Conservation (phyloP, 2,888 invertebrate species). For the Volucella inanis region DNA sequence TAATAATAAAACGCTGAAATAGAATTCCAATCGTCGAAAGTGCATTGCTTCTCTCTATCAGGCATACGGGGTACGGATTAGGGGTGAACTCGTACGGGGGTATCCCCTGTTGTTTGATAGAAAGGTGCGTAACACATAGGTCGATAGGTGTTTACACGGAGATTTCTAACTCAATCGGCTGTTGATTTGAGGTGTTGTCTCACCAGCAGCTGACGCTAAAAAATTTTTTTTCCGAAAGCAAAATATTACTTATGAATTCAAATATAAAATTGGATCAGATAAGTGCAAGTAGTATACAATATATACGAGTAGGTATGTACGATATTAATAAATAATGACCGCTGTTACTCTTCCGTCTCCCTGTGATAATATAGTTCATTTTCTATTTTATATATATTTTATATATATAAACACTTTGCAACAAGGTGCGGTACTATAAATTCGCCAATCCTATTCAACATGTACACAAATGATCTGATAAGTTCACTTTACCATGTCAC, state of each 20-base stretch:
- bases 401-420: too few species aligned
- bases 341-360: too few species aligned
- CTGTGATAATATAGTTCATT: too few species aligned
- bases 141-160: background rate
- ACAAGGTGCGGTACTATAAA: too few species aligned
- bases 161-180: constrained; percentile 21
- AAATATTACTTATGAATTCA: background rate
- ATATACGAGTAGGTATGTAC: too few species aligned
- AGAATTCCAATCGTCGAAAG: constrained; percentile 52
- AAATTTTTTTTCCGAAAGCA: background rate
- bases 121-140: constrained; percentile 9
- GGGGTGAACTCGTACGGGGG: background rate
- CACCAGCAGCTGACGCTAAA: constrained; percentile 2
- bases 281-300: too few species aligned
- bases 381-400: too few species aligned
- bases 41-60: constrained; percentile 25
- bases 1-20: constrained; percentile 40
- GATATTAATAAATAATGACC: too few species aligned
- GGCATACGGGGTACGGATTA: constrained; percentile 36
- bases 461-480: too few species aligned
- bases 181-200: background rate
- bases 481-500: too few species aligned
- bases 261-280: background rate
- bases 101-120: background rate
- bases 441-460: too few species aligned